Evolutionary conservation across 2,888 invertebrate species (phyloP), one percentile per base, ranked within the genome.

Genomic region (Autographa pulchrina): DNA sequence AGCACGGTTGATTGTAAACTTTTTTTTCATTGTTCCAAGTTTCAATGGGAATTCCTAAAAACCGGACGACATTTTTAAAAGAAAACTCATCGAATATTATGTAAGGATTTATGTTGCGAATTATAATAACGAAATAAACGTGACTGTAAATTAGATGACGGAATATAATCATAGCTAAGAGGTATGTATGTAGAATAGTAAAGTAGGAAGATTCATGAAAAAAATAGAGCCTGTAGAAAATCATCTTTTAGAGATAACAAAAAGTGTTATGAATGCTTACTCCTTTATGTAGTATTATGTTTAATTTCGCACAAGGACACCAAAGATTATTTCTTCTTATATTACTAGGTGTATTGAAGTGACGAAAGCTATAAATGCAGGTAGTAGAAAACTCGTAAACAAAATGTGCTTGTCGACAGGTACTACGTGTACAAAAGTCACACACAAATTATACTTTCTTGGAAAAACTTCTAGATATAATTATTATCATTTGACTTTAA

Each of bases 1-100:
- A 78, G 80, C 81, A 78, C 81, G 81, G 72, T 66, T 78, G 72
- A 78, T 80, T 80, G 81, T 78, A 61, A 78, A 78, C 81, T 78
- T 80, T 41, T 72, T 58, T 68, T 62, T 32, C 73, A 78, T 78
- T 78, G 81, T 78, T 65, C 41, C 52, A 68, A 59, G 65, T 77
- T 68, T 77, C 78, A 80, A 80, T 78, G 54, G 78, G 65, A 80
- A 72, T 77, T 72, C 58, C 35, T 65, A 72, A 59, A 72, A 80
- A 64, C 75, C 11, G 58, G 62, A 18, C 48, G 60, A 64, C 56
- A 58, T 72, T 58, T 66, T 41, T 18, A 38, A 48, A 72, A 61
- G 58, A 67, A 70, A 64, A 52, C 66, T 58, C 6, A 32, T 54
- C 62, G 63, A 61, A 54, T 63, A 64, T 68, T 68, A 68, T 72